Conservation (phyloP, 2,797 vertebrate species). For the Euphonia xanthogaster region DNA sequence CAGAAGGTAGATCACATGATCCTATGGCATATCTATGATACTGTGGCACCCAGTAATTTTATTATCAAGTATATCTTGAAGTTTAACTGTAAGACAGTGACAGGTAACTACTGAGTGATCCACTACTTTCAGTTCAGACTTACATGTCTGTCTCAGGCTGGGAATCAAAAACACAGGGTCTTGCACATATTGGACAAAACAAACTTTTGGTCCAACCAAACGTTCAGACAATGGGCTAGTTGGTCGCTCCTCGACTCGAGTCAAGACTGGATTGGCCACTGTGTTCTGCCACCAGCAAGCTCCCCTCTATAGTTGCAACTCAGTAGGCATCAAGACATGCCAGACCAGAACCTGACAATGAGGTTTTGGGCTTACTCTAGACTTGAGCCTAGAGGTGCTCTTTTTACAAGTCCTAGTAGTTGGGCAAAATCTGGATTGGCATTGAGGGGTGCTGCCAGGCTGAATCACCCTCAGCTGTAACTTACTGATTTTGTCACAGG, state of each 20-base stretch:
- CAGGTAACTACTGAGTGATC: background rate
- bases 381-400: background rate
- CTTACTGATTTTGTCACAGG: background rate
- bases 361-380: background rate
- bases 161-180: background rate
- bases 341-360: background rate
- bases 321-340: background rate
- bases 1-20: background rate
- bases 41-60: background rate
- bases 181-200: background rate
- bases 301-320: background rate
- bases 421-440: background rate
- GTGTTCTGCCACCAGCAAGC: background rate
- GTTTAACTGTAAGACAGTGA: background rate
- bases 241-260: accelerated
- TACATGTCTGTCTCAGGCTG: background rate
- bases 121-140: background rate
- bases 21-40: background rate
- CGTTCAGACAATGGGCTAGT: accelerated
- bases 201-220: background rate
- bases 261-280: background rate
- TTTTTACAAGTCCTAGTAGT: background rate
- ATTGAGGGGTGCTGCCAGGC: background rate
- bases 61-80: background rate
- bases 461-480: background rate